These are phyloP conservation scores for Mechanitis messenoides DNA, from an alignment of 2,888 invertebrate genomes.

Conservation along the genomic window DNA sequence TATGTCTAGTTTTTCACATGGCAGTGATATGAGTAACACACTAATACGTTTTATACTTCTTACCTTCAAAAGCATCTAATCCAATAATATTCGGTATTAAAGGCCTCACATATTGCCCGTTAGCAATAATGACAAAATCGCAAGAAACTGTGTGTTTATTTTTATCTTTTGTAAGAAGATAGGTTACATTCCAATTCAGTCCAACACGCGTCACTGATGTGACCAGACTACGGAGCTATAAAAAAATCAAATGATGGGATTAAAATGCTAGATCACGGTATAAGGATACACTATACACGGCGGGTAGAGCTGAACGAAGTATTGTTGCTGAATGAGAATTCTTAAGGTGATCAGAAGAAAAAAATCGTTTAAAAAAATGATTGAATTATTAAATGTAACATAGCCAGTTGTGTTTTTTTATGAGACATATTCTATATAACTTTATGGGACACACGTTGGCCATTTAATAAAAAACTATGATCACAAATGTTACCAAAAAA, in stretches of 20 bases:
- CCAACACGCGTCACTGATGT: conserved; percentile 55
- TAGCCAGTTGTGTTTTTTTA: no score
- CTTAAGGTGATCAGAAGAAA: no score
- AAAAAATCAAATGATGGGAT: conserved; percentile 14
- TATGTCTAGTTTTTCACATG: no score
- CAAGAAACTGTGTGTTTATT: conserved; percentile 63
- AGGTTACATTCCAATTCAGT: conserved; percentile 69
- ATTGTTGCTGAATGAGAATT: no score
- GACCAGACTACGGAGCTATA: conserved; percentile 69
- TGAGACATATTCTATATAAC: no score
- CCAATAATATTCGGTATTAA: conserved; percentile 50
- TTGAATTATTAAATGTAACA: no score
- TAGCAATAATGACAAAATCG: conserved; percentile 82
- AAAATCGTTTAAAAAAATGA: no score
- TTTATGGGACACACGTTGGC: no score
- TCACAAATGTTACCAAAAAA: neutral
- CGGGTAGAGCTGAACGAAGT: no score
- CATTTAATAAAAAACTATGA: no score
- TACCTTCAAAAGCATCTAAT: conserved; percentile 57
- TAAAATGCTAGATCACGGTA: neutral
- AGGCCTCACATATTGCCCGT: conserved; percentile 73
- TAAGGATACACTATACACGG: no score
- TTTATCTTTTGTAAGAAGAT: conserved; percentile 60
- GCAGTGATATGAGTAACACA: no score
- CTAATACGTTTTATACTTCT: conserved; percentile 3